A percentile compares a stretch with the other conserved stretches of the same genome.
These are phyloP conservation scores for Ariopsis seemanni DNA, from an alignment of 2,113 vertebrate genomes.

Conservation along the genomic window DNA sequence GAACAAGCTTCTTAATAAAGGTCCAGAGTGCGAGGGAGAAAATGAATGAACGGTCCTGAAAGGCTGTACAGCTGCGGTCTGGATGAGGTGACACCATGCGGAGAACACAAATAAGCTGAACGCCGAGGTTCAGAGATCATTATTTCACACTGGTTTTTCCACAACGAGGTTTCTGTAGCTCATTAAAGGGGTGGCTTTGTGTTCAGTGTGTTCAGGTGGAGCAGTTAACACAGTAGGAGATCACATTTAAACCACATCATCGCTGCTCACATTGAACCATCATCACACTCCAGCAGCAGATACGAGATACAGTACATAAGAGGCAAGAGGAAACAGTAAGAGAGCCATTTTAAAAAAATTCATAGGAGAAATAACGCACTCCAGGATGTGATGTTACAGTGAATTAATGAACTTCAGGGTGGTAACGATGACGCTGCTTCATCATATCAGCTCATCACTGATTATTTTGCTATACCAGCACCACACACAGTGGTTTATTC, in stretches of 20 bases:
- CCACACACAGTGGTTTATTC: neutral
- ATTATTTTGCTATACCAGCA: neutral
- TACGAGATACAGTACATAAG: neutral
- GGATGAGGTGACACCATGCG: constrained; percentile 41
- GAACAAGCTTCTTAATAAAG: constrained; percentile 44
- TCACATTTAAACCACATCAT: neutral
- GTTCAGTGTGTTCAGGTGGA: constrained; percentile 32
- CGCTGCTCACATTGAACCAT: neutral
- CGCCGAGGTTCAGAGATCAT: constrained; percentile 11
- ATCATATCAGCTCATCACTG: neutral
- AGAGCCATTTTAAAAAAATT: neutral
- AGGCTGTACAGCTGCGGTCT: constrained; percentile 38
- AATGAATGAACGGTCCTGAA: constrained; percentile 49
- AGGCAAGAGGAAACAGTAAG: neutral
- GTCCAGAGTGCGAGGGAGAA: constrained; percentile 29
- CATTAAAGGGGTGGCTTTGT: constrained; percentile 5
- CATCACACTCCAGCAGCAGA: neutral
- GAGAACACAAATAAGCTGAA: constrained; percentile 47
- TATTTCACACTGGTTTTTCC: constrained; percentile 28
- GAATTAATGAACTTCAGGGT: neutral
- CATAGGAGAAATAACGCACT: neutral
- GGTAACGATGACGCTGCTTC: neutral
- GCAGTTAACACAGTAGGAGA: neutral
- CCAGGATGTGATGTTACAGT: neutral
- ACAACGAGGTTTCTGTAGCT: constrained; percentile 17